A percentile compares a stretch with the other conserved stretches of the same genome.
phyloP scores from a whole-genome alignment of 2,888 invertebrate genomes.

The Aleiodes leptofemur region DNA sequence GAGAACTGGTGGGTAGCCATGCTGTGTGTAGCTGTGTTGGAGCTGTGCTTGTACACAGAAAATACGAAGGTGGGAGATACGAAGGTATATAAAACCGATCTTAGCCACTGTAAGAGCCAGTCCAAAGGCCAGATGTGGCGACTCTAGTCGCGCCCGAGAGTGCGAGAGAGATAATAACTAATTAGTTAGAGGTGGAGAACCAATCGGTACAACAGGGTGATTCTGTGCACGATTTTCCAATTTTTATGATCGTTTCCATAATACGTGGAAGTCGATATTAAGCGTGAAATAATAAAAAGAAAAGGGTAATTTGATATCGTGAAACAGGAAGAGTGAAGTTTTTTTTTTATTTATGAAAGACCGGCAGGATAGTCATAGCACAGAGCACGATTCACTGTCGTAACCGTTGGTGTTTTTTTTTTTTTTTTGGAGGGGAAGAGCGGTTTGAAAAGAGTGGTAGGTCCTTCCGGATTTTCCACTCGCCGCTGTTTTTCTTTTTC shows the following conservation, averaged over 20 bases:
- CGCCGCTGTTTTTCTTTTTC: background rate
- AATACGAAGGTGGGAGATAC: slow-evolving; percentile 68
- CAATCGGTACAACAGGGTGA: slow-evolving; percentile 64
- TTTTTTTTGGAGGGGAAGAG: background rate
- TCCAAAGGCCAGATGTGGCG: slow-evolving; percentile 73
- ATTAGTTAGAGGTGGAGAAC: slow-evolving; percentile 56
- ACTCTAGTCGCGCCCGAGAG: slow-evolving; percentile 71
- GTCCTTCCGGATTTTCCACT: slow-evolving; percentile 40
- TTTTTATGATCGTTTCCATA: slow-evolving; percentile 1
- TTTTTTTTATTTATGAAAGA: slow-evolving; percentile 17
- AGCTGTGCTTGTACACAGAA: background rate
- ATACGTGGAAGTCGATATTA: slow-evolving; percentile 8
- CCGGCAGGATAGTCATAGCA: slow-evolving; percentile 62
- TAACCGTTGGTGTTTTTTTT: slow-evolving; percentile 3
- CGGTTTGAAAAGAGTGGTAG: slow-evolving; percentile 10
- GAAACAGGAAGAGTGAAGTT: background rate
- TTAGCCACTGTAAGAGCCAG: slow-evolving; percentile 67
- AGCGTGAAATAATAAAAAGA: background rate
- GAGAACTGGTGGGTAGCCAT: too few relatives aligned
- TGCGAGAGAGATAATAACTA: slow-evolving; percentile 71
- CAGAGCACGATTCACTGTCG: slow-evolving; percentile 58
- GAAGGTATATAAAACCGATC: slow-evolving; percentile 74
- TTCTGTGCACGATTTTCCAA: slow-evolving; percentile 65
- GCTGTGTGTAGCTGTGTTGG: slow-evolving; percentile 13
- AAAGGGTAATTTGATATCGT: slow-evolving; percentile 7